Base-by-base conservation (phyloP, 1,140 invertebrate species). In the Pachypsylla venusta region DNA sequence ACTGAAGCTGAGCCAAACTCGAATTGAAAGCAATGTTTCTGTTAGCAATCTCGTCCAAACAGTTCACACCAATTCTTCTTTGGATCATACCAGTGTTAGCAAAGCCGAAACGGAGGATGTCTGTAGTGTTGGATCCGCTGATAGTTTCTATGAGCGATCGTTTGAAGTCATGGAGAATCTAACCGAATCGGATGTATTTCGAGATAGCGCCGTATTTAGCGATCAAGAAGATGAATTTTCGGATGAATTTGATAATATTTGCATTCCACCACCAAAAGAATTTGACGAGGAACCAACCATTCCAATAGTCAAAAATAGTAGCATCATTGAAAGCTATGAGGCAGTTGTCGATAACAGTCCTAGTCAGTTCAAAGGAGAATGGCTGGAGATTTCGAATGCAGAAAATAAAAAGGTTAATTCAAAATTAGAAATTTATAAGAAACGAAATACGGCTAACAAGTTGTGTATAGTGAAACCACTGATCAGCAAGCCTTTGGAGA, bases 151-250 rank as follows among this genome's bases (percentile, higher is more conserved):
- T 67, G 85, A 87, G 67, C 77, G 78, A 60, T 81, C 81, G 0
- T 87, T 87, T 68, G 84, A 86, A 66, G 82, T 79, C 5, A 84
- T 87, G 20, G 84, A 87, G 67, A 67, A 64, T 59, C 68, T 30
- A 68, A 72, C 70, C 64, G 72, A 73, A 4, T 80, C 81, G 57
- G 83, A 85, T 60, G 76, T 79, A 1, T 87, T 87, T 66, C 76
- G 87, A 65, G 87, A 89, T 68, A 87, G 85, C 65, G 87, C 87
- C 64, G 85, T 89, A 67, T 89, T 89, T 65, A 89, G 85, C 56
- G 87, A 89, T 63, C 76, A 74, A 19, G 82, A 82, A 35, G 77
- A 82, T 59, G 57, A 65, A 0, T 54, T 67, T 22, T 1, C 59
- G 63, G 48, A 60, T 66, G 42, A 60, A 56, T 53, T 59, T 53